Conservation (phyloP, 2,888 invertebrate species). For the Caenorhabditis sulstoni region DNA sequence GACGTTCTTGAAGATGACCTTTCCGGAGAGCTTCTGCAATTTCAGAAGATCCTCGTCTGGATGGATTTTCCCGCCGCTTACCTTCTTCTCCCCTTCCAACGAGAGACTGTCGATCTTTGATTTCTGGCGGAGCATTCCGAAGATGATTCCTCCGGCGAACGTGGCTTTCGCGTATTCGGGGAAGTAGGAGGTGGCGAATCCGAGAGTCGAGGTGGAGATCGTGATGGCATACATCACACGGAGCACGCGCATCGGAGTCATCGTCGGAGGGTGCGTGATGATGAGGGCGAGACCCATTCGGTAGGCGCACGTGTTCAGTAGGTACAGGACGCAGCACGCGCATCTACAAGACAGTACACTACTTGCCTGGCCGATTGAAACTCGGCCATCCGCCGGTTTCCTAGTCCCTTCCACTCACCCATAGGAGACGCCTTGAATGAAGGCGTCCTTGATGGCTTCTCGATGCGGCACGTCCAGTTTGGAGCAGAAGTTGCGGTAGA, state of each 20-base stretch:
- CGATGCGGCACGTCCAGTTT: constrained; percentile 69
- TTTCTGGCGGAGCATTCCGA: constrained; percentile 80
- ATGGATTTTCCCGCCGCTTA: constrained; percentile 34
- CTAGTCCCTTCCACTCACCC: constrained; percentile 49
- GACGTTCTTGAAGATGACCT: constrained; percentile 74
- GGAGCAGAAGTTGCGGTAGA: constrained; percentile 77
- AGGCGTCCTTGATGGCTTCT: constrained; percentile 69
- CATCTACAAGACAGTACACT: constrained; percentile 61
- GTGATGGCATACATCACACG: constrained; percentile 72
- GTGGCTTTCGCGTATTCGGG: constrained; percentile 81
- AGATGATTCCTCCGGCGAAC: constrained; percentile 80
- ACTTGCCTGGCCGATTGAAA: too few relatives aligned
- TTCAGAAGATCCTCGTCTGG: neutral
- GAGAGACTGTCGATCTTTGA: constrained; percentile 81
- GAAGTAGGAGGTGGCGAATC: constrained; percentile 80
- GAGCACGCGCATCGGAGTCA: constrained; percentile 63
- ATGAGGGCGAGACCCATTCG: constrained; percentile 81
- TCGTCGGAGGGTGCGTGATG: constrained; percentile 35
- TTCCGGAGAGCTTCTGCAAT: constrained; percentile 70
- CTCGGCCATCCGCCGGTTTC: too few relatives aligned
- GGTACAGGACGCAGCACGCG: constrained; percentile 79
- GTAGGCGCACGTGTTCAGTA: constrained; percentile 81
- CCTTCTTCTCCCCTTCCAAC: constrained; percentile 65
- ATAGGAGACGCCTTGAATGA: constrained; percentile 71
- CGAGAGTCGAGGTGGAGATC: constrained; percentile 80